Percentiles rank a stretch among this genome's conserved stretches.
Conservation (phyloP, 2,888 invertebrate genomes). For the Polydrusus pterygomalis region DNA sequence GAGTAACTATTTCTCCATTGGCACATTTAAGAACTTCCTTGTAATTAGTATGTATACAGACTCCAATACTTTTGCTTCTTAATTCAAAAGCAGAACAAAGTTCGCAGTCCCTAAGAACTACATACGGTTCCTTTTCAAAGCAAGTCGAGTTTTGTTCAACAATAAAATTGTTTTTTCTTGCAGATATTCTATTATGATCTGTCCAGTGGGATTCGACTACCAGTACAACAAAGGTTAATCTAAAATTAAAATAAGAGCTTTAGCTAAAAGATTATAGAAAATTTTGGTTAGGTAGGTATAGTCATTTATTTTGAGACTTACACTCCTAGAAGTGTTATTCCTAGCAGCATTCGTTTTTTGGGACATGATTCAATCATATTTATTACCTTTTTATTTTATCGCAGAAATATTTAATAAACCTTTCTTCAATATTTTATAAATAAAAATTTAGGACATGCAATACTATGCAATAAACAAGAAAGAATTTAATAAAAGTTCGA, state of each 20-base stretch:
- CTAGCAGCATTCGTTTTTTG: slow-evolving; percentile 87
- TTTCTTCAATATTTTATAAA: background rate
- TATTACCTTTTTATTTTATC: slow-evolving; percentile 21
- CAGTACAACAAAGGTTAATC: slow-evolving; percentile 86
- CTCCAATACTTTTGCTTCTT: slow-evolving; percentile 86
- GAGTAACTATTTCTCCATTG: slow-evolving; percentile 86
- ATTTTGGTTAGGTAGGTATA: background rate
- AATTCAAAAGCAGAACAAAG: slow-evolving; percentile 92
- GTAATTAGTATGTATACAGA: slow-evolving; percentile 88
- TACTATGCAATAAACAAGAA: too few relatives aligned
- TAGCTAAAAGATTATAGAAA: too few relatives aligned
- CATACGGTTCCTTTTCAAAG: slow-evolving; percentile 82
- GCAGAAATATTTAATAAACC: background rate
- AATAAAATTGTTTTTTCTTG: slow-evolving; percentile 78
- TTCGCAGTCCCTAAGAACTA: slow-evolving; percentile 85
- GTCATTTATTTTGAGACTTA: slow-evolving; percentile 72
- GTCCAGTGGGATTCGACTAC: slow-evolving; percentile 88
- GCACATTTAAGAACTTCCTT: slow-evolving; percentile 89
- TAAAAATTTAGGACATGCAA: too few relatives aligned
- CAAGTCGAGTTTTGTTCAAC: slow-evolving; percentile 87
- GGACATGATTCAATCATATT: slow-evolving; percentile 90
- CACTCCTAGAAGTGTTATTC: slow-evolving; percentile 84
- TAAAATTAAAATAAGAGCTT: slow-evolving; percentile 68
- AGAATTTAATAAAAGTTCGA: too few relatives aligned
- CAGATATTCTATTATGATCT: slow-evolving; percentile 71